These are phyloP conservation scores for Galeopterus variegatus DNA, from an alignment of 2,113 vertebrate genomes.

Conservation along the genomic window DNA sequence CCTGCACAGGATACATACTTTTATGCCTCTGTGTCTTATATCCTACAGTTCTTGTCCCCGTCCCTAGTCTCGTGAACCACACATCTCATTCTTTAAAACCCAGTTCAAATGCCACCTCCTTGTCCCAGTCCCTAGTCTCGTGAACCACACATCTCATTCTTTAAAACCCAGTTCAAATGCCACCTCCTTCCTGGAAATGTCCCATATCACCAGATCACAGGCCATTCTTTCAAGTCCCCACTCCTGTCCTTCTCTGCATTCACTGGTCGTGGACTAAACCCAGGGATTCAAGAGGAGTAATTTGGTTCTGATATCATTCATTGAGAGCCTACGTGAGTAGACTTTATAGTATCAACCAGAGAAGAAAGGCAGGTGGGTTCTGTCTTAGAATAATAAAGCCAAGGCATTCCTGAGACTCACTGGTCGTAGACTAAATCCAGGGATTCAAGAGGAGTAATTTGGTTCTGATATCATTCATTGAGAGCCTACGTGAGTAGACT, in stretches of 20 bases:
- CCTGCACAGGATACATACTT: neutral
- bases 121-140: neutral
- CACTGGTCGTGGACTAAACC: neutral
- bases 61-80: neutral
- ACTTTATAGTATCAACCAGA: neutral
- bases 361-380: neutral
- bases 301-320: neutral
- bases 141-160: neutral
- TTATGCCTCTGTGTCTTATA: neutral
- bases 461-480: neutral
- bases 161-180: neutral
- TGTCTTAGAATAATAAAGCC: conserved; percentile 7
- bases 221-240: neutral
- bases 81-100: neutral
- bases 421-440: neutral
- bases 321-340: neutral
- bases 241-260: neutral
- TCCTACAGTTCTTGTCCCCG: neutral
- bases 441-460: neutral
- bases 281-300: neutral
- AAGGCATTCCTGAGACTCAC: too few relatives aligned
- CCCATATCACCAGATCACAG: neutral
- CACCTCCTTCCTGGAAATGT: neutral
- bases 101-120: neutral
- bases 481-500: neutral